Base-by-base conservation (phyloP, 2,888 invertebrate genomes). In the Tolmerus cingulatus region DNA sequence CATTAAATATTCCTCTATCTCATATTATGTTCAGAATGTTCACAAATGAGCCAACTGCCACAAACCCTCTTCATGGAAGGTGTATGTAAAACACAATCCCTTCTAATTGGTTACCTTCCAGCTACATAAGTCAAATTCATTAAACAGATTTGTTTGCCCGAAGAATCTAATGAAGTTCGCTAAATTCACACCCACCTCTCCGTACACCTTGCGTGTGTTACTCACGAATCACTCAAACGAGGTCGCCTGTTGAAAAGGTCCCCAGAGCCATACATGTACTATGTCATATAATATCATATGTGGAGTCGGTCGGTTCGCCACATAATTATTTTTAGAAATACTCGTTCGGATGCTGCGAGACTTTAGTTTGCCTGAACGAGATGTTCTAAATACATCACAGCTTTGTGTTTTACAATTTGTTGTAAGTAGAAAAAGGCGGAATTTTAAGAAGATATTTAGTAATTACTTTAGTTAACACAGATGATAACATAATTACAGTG, bases 81-180 rank as follows among this genome's bases (percentile, higher is more conserved):
- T 51, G 51, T 23, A 27, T 66, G 66, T 66, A 66, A 57, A 77
- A 78, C 78, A 40, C 27, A 78, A 78, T 40, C 43, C 12, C 43
- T 23, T 19, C 78, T 40, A 78, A 78, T 78, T 77, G 77, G 77
- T 77, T 77, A n/a, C 77, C 77, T 19, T 57, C 43, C 46, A 78
- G 23, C 23, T 43, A 66, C 23, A 66, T 66, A 78, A 78, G 43
- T 23, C 78, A 43, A 40, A 78, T 40, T 78, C 43, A 23, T 78
- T 78, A 78, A 78, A 78, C 19, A 40, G 43, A 78, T 78, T 78
- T 78, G 78, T 46, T 78, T 43, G 43, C 43, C 37, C 37, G 23
- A 4, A 78, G 5, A 78, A 78, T 78, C 78, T 81, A 81, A 81
- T 81, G 81, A 81, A 81, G 81, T 51, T 81, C 19, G 34, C 81